Conservation (phyloP, 1,140 invertebrate species). For the Tribolium madens region DNA sequence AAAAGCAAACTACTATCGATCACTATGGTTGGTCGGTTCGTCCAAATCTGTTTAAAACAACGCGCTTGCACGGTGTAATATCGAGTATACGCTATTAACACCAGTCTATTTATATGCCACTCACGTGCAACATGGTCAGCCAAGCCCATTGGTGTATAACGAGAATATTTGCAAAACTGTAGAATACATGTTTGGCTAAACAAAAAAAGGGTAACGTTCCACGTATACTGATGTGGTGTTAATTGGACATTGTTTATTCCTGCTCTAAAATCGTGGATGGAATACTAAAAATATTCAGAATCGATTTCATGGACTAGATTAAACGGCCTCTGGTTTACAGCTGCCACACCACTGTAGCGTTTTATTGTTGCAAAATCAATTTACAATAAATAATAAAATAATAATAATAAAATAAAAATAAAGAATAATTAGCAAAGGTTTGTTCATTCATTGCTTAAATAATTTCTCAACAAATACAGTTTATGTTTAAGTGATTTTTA, state of each 20-base stretch:
- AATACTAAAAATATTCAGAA: slow-evolving; percentile 50
- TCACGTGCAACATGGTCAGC: slow-evolving; percentile 46
- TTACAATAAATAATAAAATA: background rate
- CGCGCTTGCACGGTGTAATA: slow-evolving; percentile 32
- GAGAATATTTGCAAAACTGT: background rate
- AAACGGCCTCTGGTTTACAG: background rate
- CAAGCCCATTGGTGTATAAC: background rate
- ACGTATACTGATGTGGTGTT: slow-evolving; percentile 55
- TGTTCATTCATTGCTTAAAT: no score
- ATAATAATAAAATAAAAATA: no score
- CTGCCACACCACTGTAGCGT: background rate
- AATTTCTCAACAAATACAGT: no score
- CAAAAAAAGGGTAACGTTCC: slow-evolving; percentile 37
- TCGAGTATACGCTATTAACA: slow-evolving; percentile 28
- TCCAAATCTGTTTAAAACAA: slow-evolving; percentile 22
- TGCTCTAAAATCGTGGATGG: slow-evolving; percentile 41
- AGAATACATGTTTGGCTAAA: slow-evolving; percentile 10
- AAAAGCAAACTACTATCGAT: no score
- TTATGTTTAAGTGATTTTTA: no score
- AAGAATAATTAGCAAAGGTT: no score
- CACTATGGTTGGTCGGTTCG: background rate
- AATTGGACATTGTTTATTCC: slow-evolving; percentile 59
- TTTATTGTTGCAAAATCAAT: background rate
- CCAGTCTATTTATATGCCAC: slow-evolving; percentile 47
- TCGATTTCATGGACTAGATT: slow-evolving; percentile 30